A percentile compares a stretch with the other conserved stretches of the same genome.
phyloP scores from a whole-genome alignment of 2,113 vertebrate species.

The Emydura subglobosa region DNA sequence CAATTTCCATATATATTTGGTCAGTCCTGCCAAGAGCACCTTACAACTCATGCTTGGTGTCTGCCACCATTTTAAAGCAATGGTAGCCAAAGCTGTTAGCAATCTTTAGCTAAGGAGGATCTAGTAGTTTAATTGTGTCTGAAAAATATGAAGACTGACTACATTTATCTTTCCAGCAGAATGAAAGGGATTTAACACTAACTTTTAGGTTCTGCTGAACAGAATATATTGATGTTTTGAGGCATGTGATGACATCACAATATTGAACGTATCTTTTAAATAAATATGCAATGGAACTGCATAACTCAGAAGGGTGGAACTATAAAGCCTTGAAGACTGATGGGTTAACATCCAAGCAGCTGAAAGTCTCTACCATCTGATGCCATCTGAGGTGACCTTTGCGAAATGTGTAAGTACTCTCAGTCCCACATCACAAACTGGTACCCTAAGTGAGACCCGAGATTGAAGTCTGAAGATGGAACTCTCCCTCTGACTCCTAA shows the following conservation, averaged over 20 bases:
- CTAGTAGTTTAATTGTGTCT: neutral
- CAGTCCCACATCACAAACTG: neutral
- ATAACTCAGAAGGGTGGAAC: neutral
- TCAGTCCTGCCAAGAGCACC: neutral
- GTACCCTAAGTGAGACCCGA: neutral
- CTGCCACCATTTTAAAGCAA: neutral
- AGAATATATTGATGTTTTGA: neutral
- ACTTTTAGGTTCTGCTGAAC: neutral
- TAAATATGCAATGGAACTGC: neutral
- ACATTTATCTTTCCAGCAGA: neutral
- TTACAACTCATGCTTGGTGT: neutral
- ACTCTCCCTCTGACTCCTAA: neutral
- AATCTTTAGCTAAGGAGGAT: neutral
- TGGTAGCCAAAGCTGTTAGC: accelerated
- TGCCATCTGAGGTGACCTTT: neutral
- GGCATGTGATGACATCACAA: neutral
- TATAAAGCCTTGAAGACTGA: neutral
- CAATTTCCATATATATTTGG: neutral
- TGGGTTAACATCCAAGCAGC: neutral
- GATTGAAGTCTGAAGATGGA: neutral
- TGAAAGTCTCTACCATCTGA: neutral
- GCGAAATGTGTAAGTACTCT: neutral
- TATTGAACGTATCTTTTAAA: neutral
- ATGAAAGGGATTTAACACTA: neutral
- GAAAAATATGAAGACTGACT: neutral